phyloP scores from a whole-genome alignment of 2,113 vertebrate species.

The Crocuta crocuta region DNA sequence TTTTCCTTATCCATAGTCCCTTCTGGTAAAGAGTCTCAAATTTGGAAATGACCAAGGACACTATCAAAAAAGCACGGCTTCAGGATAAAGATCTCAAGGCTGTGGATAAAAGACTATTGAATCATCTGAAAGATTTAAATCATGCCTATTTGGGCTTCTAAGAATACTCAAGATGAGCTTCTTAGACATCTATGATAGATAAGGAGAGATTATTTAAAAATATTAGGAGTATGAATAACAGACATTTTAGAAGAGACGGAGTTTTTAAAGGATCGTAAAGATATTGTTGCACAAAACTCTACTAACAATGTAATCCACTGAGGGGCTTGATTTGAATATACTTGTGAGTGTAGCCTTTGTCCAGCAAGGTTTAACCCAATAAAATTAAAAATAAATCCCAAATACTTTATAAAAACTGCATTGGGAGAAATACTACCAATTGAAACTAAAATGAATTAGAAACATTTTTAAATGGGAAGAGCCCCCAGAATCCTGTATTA shows the following conservation, averaged over 20 bases:
- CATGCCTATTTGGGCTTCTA: neutral
- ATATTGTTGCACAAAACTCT: neutral
- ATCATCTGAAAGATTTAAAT: neutral
- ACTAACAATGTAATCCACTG: neutral
- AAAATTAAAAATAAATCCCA: neutral
- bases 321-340: neutral
- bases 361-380: neutral
- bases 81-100: neutral
- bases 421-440: neutral
- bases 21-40: neutral
- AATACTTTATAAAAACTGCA: neutral
- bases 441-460: neutral
- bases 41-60: neutral
- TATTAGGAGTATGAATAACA: neutral
- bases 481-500: neutral
- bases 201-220: constrained; percentile 2
- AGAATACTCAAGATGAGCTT: neutral
- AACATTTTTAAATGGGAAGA: neutral
- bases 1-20: neutral
- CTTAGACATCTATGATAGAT: neutral
- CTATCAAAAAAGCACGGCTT: neutral
- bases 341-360: neutral
- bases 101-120: neutral
- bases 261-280: neutral
- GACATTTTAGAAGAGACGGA: neutral